Base-by-base conservation (phyloP, 2,888 invertebrate species). In the Polylopha cassiicola region DNA sequence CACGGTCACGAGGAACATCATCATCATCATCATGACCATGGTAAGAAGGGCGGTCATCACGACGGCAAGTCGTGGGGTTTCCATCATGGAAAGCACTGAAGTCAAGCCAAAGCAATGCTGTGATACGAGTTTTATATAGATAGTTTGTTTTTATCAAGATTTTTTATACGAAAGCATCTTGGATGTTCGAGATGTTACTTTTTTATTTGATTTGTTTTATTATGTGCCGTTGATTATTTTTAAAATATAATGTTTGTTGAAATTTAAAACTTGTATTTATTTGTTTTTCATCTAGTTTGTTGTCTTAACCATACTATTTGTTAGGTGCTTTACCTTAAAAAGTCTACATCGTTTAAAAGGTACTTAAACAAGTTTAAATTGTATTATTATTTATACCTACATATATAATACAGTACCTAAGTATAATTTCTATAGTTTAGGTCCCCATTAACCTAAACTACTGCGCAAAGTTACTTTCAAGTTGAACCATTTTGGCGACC, bases 1-100 rank as follows among this genome's bases (percentile, higher is more conserved):
- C 82, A 84, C 43, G 84, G 84, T 10, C 84, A 84, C 51, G 82
- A 84, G 37, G 81, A 81, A 37, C 84, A 84, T 50, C 84, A 84
- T 55, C 82, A 82, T 44, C 70, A 71, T 50, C 84, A 84, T 51
- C 77, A 84, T 44, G 82, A 79, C 45, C 84, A 84, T 65, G 84
- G 84, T 62, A 84, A 84, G 65, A 84, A 84, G 63, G 84, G 82
- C 18, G 82, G 78, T 41, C 82, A 84, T 43, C 47, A 80, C 5
- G 79, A 73, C 55, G 81, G 81, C 43, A 84, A 84, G 43, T 75
- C 77, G 6, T 81, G 79, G 79, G 84, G 84, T 32, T 73, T 70
- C 74, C 81, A 82, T 46, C 84, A 84, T 46, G 80, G 81, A 53
- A 84, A 82, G 61, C 82, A 82, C 50, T 82, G 55, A 81, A 53